Percentiles rank a stretch among this genome's conserved stretches.
phyloP scores from a whole-genome alignment of 2,797 vertebrate species.

The Chaenodraco wilsoni region DNA sequence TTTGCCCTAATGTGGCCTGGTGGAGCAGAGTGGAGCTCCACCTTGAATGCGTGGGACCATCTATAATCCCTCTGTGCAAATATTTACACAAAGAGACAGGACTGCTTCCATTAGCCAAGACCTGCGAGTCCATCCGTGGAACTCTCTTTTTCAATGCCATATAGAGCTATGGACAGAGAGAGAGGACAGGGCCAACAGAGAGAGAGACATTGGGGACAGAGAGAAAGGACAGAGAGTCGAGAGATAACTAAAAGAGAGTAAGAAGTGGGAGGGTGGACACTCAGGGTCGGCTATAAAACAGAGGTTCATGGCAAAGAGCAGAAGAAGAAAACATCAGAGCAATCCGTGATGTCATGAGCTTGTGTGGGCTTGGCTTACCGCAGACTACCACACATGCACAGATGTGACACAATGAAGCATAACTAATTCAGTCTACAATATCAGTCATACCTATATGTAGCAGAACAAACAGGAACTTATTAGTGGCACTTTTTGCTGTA shows the following conservation, averaged over 20 bases:
- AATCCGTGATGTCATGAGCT: constrained; percentile 41
- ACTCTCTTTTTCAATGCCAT: constrained; percentile 71
- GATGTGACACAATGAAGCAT: constrained; percentile 32
- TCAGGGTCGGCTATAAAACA: neutral
- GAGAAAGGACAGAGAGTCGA: neutral
- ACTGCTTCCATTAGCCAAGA: constrained; percentile 74
- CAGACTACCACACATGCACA: constrained; percentile 41
- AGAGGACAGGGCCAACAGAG: neutral
- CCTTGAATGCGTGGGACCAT: constrained; percentile 71
- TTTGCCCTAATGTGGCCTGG: constrained; percentile 76
- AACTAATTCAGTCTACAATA: neutral
- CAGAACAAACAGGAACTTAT: neutral
- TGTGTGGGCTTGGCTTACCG: constrained; percentile 40
- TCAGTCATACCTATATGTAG: constrained; percentile 12
- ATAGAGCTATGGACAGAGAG: constrained; percentile 77
- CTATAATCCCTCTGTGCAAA: constrained; percentile 80
- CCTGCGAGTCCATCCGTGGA: constrained; percentile 52
- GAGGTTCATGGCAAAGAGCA: constrained; percentile 3
- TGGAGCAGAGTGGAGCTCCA: constrained; percentile 56
- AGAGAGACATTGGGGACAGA: constrained; percentile 9
- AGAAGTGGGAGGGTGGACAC: neutral
- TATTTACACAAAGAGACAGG: constrained; percentile 82
- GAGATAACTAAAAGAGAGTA: neutral
- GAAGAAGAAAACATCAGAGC: constrained; percentile 42
- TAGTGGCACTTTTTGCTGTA: neutral